A percentile compares a stretch with the other conserved stretches of the same genome.
Conservation (phyloP, 2,797 vertebrate genomes). For the Tauraco hartlaubi region DNA sequence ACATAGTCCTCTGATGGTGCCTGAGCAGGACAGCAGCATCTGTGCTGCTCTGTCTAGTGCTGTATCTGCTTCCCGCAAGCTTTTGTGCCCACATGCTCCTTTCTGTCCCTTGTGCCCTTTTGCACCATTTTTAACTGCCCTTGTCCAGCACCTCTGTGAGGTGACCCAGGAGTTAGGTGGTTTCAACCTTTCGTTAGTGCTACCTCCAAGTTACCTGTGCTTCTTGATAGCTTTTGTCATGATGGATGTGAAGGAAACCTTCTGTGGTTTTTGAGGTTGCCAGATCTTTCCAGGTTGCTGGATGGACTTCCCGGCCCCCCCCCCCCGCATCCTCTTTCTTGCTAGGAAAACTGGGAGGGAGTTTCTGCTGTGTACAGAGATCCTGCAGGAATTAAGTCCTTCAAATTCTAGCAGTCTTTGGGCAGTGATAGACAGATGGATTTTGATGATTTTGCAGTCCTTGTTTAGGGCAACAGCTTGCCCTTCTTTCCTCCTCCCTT, state of each 20-base stretch:
- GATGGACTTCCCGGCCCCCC: accelerated
- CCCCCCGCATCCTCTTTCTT: neutral
- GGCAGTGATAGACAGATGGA: neutral
- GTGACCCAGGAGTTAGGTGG: neutral
- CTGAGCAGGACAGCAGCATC: neutral
- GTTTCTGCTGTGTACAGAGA: neutral
- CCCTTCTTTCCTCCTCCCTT: neutral
- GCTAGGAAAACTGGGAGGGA: neutral
- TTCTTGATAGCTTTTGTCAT: neutral
- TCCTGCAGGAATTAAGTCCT: neutral
- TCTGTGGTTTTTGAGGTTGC: neutral
- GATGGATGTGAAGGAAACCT: neutral
- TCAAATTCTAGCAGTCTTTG: neutral
- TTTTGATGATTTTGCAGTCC: neutral
- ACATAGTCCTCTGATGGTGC: neutral
- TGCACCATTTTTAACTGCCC: neutral
- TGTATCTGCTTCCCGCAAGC: neutral
- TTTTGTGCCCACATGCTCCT: neutral
- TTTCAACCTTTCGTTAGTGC: neutral
- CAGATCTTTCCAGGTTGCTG: neutral
- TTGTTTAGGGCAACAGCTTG: neutral
- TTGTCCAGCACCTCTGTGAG: neutral
- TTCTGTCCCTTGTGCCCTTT: neutral
- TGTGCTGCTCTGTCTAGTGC: neutral
- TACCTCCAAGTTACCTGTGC: neutral